A percentile compares a stretch with the other conserved stretches of the same genome.
Conservation (phyloP, 2,797 vertebrate species). For the Sandelia bainsii region DNA sequence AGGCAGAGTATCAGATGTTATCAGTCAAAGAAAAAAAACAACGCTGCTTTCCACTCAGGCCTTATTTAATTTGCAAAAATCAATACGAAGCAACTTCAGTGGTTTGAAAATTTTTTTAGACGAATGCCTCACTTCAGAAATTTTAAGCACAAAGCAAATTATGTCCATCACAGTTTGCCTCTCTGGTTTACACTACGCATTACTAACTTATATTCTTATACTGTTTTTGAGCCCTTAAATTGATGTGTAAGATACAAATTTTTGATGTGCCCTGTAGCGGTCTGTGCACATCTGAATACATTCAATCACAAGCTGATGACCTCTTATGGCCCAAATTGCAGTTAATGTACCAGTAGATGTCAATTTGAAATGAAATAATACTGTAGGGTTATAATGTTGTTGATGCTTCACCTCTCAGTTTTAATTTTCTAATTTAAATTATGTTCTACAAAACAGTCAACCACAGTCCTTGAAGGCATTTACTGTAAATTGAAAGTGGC, state of each 20-base stretch:
- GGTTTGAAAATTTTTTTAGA: constrained; percentile 45
- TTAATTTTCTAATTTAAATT: constrained; percentile 47
- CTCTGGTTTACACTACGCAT: background rate
- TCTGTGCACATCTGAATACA: background rate
- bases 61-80: constrained; percentile 73
- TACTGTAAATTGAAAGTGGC: constrained; percentile 55
- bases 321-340: constrained; percentile 30
- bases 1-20: constrained; percentile 26
- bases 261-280: background rate
- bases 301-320: constrained; percentile 23
- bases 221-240: background rate
- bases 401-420: constrained; percentile 30
- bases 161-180: background rate
- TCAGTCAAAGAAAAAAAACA: constrained; percentile 40
- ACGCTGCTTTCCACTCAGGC: constrained; percentile 46
- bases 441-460: constrained; percentile 57
- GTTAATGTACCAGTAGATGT: constrained; percentile 17
- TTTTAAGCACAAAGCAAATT: constrained; percentile 22
- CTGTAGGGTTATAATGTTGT: constrained; percentile 6
- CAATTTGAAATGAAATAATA: constrained; percentile 32
- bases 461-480: constrained; percentile 30
- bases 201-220: background rate
- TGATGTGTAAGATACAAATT: background rate
- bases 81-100: constrained; percentile 57
- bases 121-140: constrained; percentile 24